phyloP scores from a whole-genome alignment of 1,140 invertebrate species.

The Drosophila cardini region DNA sequence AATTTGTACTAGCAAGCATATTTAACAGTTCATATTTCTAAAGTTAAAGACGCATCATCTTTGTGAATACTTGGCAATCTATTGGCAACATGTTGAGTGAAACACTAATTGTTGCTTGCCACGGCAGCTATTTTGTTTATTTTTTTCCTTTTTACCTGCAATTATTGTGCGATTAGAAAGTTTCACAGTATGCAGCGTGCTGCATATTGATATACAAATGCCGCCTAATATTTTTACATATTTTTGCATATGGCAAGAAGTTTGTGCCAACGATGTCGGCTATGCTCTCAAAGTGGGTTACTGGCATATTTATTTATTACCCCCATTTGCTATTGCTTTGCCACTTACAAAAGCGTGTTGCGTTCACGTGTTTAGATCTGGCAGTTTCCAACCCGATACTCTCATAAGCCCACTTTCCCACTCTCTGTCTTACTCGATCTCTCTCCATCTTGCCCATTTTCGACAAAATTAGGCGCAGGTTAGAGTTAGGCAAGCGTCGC shows the following conservation, averaged over 20 bases:
- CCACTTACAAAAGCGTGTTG: conserved; percentile 17
- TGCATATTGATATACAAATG: conserved; percentile 64
- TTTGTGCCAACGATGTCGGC: conserved; percentile 34
- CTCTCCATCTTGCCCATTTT: conserved; percentile 37
- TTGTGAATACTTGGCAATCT: neutral
- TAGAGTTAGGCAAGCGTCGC: conserved; percentile 16
- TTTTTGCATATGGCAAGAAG: conserved; percentile 49
- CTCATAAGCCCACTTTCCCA: conserved; percentile 23
- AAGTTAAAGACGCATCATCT: neutral
- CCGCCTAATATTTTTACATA: conserved; percentile 55
- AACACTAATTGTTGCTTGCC: conserved; percentile 51
- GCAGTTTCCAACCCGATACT: conserved; percentile 12
- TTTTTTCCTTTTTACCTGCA: conserved; percentile 46
- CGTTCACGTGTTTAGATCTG: conserved; percentile 51
- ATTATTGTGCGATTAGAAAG: conserved; percentile 80
- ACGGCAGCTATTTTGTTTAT: conserved; percentile 28
- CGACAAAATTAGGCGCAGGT: conserved; percentile 43
- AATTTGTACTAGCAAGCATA: too few species aligned
- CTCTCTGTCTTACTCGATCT: conserved; percentile 25
- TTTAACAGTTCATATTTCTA: too few species aligned
- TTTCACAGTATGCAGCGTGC: conserved; percentile 44
- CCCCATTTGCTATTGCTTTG: conserved; percentile 54
- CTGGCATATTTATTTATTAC: conserved; percentile 78
- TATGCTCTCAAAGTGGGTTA: conserved; percentile 58
- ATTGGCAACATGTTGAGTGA: conserved; percentile 28